Evolutionary conservation across 2,888 invertebrate genomes (phyloP).

Genomic region (Cistogaster globosa): DNA sequence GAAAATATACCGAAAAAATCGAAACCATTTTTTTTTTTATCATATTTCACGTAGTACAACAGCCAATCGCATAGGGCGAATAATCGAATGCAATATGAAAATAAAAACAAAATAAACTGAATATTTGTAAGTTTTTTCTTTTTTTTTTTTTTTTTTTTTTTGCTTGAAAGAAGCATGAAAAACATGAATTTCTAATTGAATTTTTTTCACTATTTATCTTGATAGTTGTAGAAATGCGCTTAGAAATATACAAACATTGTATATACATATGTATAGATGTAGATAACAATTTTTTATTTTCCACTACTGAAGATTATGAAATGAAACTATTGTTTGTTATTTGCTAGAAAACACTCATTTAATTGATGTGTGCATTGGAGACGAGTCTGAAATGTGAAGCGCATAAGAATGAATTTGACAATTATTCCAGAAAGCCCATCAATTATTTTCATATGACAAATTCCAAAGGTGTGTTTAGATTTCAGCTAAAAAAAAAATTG

Average conservation of each 20-base stretch:
- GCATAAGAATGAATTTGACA: slow-evolving; percentile 62
- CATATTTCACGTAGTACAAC: slow-evolving; percentile 21
- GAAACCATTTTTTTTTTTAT: slow-evolving; percentile 44
- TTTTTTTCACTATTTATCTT: slow-evolving; percentile 66
- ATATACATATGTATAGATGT: slow-evolving; percentile 12
- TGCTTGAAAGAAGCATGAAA: slow-evolving; percentile 14
- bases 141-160: too few relatives aligned
- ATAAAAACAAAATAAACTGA: not conserved
- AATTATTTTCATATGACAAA: slow-evolving; percentile 66
- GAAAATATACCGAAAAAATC: slow-evolving; percentile 16
- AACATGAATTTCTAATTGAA: slow-evolving; percentile 70
- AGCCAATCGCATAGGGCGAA: slow-evolving; percentile 42
- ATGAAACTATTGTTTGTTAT: slow-evolving; percentile 37
- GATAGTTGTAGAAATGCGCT: slow-evolving; percentile 33
- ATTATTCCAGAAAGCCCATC: slow-evolving; percentile 62
- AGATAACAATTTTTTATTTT: slow-evolving; percentile 5
- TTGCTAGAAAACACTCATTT: slow-evolving; percentile 64
- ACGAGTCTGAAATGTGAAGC: slow-evolving; percentile 36
- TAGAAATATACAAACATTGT: not conserved
- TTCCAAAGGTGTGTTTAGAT: slow-evolving; percentile 55
- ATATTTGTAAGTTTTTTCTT: not conserved
- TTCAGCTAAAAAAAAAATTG: not conserved
- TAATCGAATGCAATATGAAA: slow-evolving; percentile 26
- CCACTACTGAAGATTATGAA: slow-evolving; percentile 30
- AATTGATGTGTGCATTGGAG: slow-evolving; percentile 70